Percentiles rank a stretch among this genome's conserved stretches.
phyloP scores from a whole-genome alignment of 2,888 invertebrate species.

The Nymphalis polychloros region DNA sequence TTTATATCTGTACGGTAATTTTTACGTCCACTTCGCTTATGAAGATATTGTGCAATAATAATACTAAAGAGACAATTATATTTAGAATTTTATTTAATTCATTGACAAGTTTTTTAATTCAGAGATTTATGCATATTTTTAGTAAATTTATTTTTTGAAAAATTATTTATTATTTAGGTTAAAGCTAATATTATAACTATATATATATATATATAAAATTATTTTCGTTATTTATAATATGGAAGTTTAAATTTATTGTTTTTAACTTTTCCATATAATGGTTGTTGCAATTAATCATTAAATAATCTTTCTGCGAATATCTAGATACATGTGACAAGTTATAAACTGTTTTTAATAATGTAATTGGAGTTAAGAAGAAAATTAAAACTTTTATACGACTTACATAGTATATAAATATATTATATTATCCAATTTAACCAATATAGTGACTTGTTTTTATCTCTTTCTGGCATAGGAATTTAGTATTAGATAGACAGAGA shows the following conservation, averaged over 20 bases:
- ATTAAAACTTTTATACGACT: constrained; percentile 9
- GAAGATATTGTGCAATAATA: constrained; percentile 66
- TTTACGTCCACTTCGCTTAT: constrained; percentile 68
- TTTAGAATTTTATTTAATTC: constrained; percentile 36
- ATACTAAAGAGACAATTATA: constrained; percentile 43
- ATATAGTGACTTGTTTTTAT: constrained; percentile 7
- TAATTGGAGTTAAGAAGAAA: constrained; percentile 1
- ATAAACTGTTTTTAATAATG: background rate
- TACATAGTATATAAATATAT: background rate
- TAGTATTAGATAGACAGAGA: constrained; percentile 2
- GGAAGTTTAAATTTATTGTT: background rate
- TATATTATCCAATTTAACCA: background rate
- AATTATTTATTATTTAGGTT: constrained; percentile 14
- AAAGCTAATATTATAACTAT: constrained; percentile 5
- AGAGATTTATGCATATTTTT: constrained; percentile 14
- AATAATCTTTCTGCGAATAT: constrained; percentile 6
- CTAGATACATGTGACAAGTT: background rate
- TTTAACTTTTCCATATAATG: background rate
- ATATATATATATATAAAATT: background rate
- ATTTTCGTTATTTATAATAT: constrained; percentile 4
- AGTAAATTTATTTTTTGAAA: constrained; percentile 13
- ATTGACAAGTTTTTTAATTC: constrained; percentile 28
- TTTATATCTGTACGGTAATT: constrained; percentile 23
- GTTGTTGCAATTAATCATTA: background rate
- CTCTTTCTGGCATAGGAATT: constrained; percentile 2